phyloP scores from a whole-genome alignment of 2,113 vertebrate genomes.

The Chamaetylas fuelleborni region DNA sequence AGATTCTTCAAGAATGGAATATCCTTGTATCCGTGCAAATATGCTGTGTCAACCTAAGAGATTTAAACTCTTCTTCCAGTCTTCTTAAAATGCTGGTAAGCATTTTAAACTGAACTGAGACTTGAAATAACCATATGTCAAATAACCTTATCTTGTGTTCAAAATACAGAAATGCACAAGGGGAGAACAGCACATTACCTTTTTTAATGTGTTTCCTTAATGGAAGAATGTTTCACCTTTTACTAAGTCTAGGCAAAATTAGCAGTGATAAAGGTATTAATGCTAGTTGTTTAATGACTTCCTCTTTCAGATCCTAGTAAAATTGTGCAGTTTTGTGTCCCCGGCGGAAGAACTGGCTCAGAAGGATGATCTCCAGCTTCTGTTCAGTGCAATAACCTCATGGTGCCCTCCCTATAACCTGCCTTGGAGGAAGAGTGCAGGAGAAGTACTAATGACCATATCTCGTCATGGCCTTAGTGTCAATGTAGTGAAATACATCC shows the following conservation, averaged over 20 bases:
- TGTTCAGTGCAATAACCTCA: constrained; percentile 99
- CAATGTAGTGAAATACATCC: constrained; percentile 98
- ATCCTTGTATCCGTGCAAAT: not conserved
- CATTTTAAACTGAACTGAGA: not conserved
- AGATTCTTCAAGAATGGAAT: not conserved
- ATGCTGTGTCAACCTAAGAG: not conserved
- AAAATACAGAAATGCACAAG: not conserved
- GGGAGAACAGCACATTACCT: rapidly evolving
- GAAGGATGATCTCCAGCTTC: constrained; percentile 97
- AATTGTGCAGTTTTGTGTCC: constrained; percentile 95
- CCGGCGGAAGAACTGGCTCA: constrained; percentile 97
- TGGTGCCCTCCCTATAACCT: constrained; percentile 99
- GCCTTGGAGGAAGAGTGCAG: constrained; percentile 96
- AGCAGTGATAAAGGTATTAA: not conserved
- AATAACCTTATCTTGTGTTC: not conserved
- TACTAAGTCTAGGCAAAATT: not conserved
- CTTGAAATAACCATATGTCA: not conserved
- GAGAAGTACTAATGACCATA: constrained; percentile 98
- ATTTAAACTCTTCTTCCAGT: not conserved
- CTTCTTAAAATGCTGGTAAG: not conserved
- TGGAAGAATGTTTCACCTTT: not conserved
- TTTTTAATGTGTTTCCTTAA: not conserved
- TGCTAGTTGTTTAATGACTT: not conserved
- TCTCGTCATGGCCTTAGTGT: constrained; percentile 95
- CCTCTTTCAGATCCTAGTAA: constrained; percentile 88